Evolutionary conservation across 2,113 vertebrate genomes (phyloP).

Genomic region (Syngnathus floridae): DNA sequence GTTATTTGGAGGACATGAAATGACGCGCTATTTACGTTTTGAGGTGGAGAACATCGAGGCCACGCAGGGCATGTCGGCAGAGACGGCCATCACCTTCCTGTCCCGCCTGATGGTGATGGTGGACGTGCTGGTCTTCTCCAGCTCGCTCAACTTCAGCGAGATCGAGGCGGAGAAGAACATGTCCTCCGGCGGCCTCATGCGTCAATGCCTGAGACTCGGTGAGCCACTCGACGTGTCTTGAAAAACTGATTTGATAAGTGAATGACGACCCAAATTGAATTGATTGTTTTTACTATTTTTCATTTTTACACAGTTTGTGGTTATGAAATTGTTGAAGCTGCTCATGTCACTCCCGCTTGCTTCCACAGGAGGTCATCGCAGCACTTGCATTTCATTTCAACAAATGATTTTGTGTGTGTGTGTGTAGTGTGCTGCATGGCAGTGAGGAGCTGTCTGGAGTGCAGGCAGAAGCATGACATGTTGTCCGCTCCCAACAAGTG

Average conservation of each 20-base stretch:
- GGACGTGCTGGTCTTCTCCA: slow-evolving; percentile 93
- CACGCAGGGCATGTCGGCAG: slow-evolving; percentile 96
- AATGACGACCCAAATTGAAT: too few species aligned
- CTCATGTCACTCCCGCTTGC: too few species aligned
- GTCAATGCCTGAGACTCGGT: slow-evolving; percentile 89
- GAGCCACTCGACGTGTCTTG: slow-evolving; percentile 6
- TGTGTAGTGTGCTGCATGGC: slow-evolving; percentile 90
- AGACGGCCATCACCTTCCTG: slow-evolving; percentile 92
- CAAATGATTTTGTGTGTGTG: slow-evolving; percentile 22
- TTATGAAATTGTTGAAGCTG: too few species aligned
- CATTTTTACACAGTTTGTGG: too few species aligned
- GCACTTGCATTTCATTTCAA: slow-evolving; percentile 33
- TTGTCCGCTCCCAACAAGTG: slow-evolving; percentile 72
- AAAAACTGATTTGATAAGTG: too few species aligned
- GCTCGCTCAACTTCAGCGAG: slow-evolving; percentile 96
- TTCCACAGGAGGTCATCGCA: too few species aligned
- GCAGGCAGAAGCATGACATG: slow-evolving; percentile 83
- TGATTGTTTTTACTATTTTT: too few species aligned
- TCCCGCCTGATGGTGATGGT: slow-evolving; percentile 97
- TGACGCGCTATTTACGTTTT: background rate
- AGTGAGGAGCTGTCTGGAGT: slow-evolving; percentile 91
- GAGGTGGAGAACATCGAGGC: slow-evolving; percentile 90
- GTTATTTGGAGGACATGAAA: too few species aligned
- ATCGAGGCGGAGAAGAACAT: slow-evolving; percentile 99
- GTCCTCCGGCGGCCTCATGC: slow-evolving; percentile 95